These are phyloP conservation scores for Ctenicera cuprea DNA, from an alignment of 2,888 invertebrate genomes.

Conservation along the genomic window DNA sequence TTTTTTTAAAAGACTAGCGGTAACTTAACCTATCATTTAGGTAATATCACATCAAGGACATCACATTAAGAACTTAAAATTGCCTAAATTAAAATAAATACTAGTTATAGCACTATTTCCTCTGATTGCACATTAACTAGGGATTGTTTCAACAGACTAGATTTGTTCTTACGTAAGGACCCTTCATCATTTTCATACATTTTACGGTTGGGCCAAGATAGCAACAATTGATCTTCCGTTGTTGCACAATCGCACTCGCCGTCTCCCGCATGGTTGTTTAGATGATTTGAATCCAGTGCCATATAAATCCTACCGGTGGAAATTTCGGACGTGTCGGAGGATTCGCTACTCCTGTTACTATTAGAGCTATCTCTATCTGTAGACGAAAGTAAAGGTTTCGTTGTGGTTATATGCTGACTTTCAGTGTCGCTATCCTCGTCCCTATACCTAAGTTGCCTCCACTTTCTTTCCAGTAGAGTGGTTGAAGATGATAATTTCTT, in stretches of 20 bases:
- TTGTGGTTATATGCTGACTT: constrained; percentile 58
- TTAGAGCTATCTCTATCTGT: constrained; percentile 57
- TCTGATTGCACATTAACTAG: constrained; percentile 63
- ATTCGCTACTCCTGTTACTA: constrained; percentile 71
- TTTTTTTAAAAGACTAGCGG: constrained; percentile 8
- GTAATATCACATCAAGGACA: constrained; percentile 65
- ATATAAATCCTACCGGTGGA: constrained; percentile 70
- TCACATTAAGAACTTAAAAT: constrained; percentile 58
- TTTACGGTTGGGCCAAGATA: constrained; percentile 75
- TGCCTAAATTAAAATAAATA: constrained; percentile 40
- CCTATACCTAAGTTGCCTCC: constrained; percentile 66
- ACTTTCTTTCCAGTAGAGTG: constrained; percentile 70
- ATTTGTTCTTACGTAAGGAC: constrained; percentile 35
- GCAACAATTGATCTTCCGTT: constrained; percentile 72
- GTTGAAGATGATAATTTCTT: constrained; percentile 71
- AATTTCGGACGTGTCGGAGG: constrained; percentile 71
- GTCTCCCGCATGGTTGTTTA: constrained; percentile 49
- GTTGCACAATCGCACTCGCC: constrained; percentile 59
- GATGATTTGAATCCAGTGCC: constrained; percentile 67
- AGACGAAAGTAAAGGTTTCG: constrained; percentile 63
- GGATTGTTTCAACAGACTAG: constrained; percentile 62
- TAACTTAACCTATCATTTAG: constrained; percentile 32
- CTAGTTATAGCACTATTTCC: constrained; percentile 66
- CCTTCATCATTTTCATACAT: constrained; percentile 60
- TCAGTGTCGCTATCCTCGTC: constrained; percentile 66